Base-by-base conservation (phyloP, 2,113 vertebrate genomes). In the Petroica traversi region DNA sequence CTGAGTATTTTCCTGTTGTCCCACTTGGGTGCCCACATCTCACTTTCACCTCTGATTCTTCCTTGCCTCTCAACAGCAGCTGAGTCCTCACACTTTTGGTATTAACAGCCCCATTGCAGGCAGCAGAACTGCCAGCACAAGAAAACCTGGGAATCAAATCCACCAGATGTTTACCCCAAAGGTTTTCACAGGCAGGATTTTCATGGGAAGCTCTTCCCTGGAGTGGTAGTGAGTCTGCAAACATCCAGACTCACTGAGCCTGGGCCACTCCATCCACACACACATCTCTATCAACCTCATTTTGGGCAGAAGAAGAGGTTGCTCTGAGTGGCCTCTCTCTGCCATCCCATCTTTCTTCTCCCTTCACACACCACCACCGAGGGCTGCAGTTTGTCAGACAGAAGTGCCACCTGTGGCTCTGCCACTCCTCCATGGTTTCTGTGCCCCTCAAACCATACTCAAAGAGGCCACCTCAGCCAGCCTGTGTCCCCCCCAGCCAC, bases 241-340 rank as follows among this genome's bases (percentile, higher is more conserved):
- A 88, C 6, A 29, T 6, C 75, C 43, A 12, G 5, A 3, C 3
- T 24, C 33, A 28, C 0, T 0, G 23, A 78, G 25, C 19, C 31
- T 8, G 20, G 22, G 28, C 24, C 17, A 33, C 46, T 69, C 49
- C 33, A 40, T 52, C 55, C 1, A 0, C 73, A 63, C 2, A 3
- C 23, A 29, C 41, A 20, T 45, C 46, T 85, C 31, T 46, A 73
- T 6, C 74, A 52, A 8, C 46, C 19, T 62, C 26, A 41, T 31
- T 45, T 34, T 22, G 69, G 69, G 51, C 4, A 15, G 59, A 75
- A 58, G 24, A 79, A 38, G 12, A 48, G 41, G n/a, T 72, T 76
- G 14, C 40, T 61, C 4, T 25, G 11, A 18, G 41, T 57, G 41
- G 49, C 13, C 14, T 28, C 36, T 45, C 72, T 81, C 61, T 18